Conservation (phyloP, 2,113 vertebrate genomes). For the Myotis brandtii region DNA sequence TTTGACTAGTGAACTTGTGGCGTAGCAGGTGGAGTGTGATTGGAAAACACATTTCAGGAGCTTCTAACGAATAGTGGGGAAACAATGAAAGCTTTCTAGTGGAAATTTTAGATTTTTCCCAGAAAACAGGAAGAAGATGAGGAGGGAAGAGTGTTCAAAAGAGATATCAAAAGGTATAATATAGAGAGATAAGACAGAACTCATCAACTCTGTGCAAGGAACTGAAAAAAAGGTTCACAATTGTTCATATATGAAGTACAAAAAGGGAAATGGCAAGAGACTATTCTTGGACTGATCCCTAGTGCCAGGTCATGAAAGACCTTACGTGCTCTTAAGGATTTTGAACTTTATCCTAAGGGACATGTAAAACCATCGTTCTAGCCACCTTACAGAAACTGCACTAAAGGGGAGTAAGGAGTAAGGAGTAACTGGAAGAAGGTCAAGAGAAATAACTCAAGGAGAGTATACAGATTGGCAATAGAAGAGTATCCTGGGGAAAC, state of each 20-base stretch:
- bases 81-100: background rate
- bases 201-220: background rate
- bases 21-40: background rate
- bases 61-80: background rate
- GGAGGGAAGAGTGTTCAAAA: background rate
- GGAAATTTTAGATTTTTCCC: background rate
- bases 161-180: background rate
- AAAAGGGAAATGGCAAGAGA: background rate
- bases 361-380: background rate
- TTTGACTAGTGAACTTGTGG: background rate
- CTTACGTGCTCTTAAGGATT: background rate
- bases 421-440: background rate
- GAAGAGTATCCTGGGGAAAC: background rate
- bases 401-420: background rate
- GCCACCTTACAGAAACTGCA: background rate
- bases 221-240: background rate
- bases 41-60: background rate
- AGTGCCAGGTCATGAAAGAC: background rate
- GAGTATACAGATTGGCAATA: background rate
- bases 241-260: background rate
- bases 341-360: background rate
- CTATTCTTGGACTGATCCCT: background rate
- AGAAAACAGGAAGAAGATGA: background rate
- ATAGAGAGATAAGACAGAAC: background rate
- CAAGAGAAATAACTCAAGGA: background rate